Evolutionary conservation across 2,888 invertebrate species (phyloP), one percentile per base, ranked within the genome.

Genomic region (Mythimna albipuncta): DNA sequence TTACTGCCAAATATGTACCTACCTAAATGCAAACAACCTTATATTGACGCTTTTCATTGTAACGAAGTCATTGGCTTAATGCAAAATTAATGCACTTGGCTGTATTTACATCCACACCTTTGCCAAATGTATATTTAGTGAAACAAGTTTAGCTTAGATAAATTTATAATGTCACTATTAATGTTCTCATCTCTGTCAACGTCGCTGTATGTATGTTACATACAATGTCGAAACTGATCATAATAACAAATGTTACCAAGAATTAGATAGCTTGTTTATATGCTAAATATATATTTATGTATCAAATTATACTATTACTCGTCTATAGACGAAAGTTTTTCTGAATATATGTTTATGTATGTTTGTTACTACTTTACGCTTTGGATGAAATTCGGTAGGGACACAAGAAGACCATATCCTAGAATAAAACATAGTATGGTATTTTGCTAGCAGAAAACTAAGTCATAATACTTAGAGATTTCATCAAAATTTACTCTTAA

Each of bases 51-150:
- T 44, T 54, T 67, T 66, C 35, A 62, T 69, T 71, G 64, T 64
- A 11, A 13, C 54, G 58, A 21, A 67, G 59, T 58, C 72, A 72
- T 68, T 69, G 69, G 72, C 66, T 66, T 75, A 75, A 75, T 64
- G 62, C 68, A 71, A 77, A 75, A 69, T 75, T 57, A 73, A 77
- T 80, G 73, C 69, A 76, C 62, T 79, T 78, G 78, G 83, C 79
- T 77, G 72, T 74, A 76, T 75, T 57, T 63, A 75, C 54, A 44
- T 19, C 6, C 26, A 63, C 38, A 50, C 65, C 70, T 66, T 73
- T 75, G 84, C 84, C 84, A 84, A 84, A 72, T 74, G 50, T 82
- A 77, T 82, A 76, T 76, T 84, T 79, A 82, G 72, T 77, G 67
- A 77, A 75, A 78, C 66, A 68, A 72, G 61, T 78, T 76, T 68